Percentiles rank a stretch among this genome's conserved stretches.
Evolutionary conservation across 2,797 vertebrate species (phyloP).

Genomic region (Salmo trutta): DNA sequence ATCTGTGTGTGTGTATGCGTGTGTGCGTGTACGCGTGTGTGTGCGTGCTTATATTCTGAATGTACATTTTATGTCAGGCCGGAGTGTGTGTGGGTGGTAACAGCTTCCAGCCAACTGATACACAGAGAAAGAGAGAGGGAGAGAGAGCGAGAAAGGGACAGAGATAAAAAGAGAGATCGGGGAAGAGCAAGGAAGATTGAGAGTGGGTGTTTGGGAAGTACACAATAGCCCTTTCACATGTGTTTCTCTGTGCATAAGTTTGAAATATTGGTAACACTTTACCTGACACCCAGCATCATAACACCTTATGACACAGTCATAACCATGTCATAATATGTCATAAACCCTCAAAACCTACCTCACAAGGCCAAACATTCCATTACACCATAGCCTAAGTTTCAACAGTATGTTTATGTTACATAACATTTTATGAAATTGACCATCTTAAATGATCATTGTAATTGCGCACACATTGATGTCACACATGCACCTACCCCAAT

Average conservation of each 20-base stretch:
- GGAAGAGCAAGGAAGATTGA: conserved; percentile 5
- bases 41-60: conserved; percentile 62
- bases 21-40: conserved; percentile 2
- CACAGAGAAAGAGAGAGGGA: conserved; percentile 61
- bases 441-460: too few species aligned
- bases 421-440: too few species aligned
- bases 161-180: not conserved
- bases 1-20: conserved; percentile 8
- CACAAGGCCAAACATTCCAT: too few species aligned
- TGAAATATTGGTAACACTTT: too few species aligned
- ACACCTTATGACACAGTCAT: too few species aligned
- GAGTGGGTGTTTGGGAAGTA: conserved; percentile 19
- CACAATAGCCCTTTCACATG: conserved; percentile 15
- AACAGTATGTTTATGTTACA: too few species aligned
- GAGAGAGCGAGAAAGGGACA: not conserved
- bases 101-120: conserved; percentile 74
- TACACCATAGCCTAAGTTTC: too few species aligned
- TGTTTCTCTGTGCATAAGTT: not conserved
- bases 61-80: conserved; percentile 75
- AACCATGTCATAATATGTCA: too few species aligned
- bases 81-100: conserved; percentile 71
- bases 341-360: too few species aligned
- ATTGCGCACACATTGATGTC: too few species aligned
- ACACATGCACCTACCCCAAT: too few species aligned
- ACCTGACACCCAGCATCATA: too few species aligned